Evolutionary conservation across 2,113 vertebrate genomes (phyloP).

Genomic region (Alces alces): DNA sequence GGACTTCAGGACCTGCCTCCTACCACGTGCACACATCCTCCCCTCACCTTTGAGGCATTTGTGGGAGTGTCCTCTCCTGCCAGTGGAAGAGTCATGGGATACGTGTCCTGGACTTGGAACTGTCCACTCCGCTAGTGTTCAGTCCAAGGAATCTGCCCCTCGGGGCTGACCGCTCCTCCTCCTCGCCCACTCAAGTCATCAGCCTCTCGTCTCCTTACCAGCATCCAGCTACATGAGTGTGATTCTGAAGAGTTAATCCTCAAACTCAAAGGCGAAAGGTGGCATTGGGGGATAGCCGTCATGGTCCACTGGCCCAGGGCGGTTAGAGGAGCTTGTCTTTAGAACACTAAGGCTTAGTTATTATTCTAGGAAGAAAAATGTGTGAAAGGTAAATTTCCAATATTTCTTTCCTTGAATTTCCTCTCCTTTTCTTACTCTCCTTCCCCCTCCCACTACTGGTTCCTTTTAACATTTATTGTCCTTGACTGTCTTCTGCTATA

Average conservation of each 20-base stretch:
- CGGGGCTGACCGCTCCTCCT: accelerated
- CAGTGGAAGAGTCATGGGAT: background rate
- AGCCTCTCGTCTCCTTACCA: background rate
- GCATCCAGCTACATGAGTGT: background rate
- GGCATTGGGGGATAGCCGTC: background rate
- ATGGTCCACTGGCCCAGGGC: background rate
- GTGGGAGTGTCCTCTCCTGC: background rate
- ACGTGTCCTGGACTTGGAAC: accelerated
- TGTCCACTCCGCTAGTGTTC: background rate
- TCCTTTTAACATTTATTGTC: background rate
- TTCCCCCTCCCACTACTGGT: background rate
- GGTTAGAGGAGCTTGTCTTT: background rate
- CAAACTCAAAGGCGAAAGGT: background rate
- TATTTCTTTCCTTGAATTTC: background rate
- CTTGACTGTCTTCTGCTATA: background rate
- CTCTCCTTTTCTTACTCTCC: background rate
- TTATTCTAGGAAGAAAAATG: background rate
- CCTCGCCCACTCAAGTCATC: background rate
- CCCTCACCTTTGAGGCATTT: background rate
- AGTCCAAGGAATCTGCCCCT: background rate
- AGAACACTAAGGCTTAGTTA: background rate
- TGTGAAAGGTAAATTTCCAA: background rate
- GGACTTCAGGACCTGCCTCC: background rate
- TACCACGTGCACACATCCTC: background rate
- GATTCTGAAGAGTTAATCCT: background rate